Percentiles rank a stretch among this genome's conserved stretches.
These are phyloP conservation scores for Danio albolineatus DNA, from an alignment of 2,797 vertebrate genomes.

Conservation along the genomic window DNA sequence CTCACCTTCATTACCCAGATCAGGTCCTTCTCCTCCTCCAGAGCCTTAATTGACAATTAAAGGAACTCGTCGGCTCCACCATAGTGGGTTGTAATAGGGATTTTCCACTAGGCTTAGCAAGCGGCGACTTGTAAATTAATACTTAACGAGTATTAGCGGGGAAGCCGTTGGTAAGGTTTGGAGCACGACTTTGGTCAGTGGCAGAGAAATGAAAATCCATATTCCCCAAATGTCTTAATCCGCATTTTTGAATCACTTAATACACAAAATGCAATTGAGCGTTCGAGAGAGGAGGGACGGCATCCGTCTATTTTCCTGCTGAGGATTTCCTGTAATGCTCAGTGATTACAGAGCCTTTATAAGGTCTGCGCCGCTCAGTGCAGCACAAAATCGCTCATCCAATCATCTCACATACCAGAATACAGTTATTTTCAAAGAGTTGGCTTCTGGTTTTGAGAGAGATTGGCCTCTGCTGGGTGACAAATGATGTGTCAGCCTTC, in stretches of 20 bases:
- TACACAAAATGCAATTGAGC: constrained; percentile 54
- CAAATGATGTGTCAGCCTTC: constrained; percentile 60
- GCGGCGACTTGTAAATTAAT: constrained; percentile 77
- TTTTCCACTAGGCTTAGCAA: constrained; percentile 74
- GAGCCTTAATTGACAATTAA: constrained; percentile 82
- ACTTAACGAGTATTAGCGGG: constrained; percentile 66
- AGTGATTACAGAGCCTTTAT: constrained; percentile 15
- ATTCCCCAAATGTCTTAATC: constrained; percentile 61
- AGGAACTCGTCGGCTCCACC: constrained; percentile 70
- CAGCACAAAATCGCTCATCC: neutral
- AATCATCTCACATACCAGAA: constrained; percentile 27
- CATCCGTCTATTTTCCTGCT: constrained; percentile 12
- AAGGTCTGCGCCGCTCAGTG: neutral
- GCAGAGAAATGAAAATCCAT: constrained; percentile 64
- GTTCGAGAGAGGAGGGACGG: constrained; percentile 9
- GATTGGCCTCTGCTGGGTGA: constrained; percentile 28
- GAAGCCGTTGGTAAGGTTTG: constrained; percentile 62
- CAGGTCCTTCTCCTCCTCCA: constrained; percentile 54
- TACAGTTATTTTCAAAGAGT: constrained; percentile 18
- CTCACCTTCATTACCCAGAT: constrained; percentile 64
- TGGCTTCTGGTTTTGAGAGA: constrained; percentile 38
- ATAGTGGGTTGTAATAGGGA: constrained; percentile 67
- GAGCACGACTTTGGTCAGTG: constrained; percentile 52
- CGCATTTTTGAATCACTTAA: constrained; percentile 53
- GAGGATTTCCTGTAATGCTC: constrained; percentile 23